Base-by-base conservation (phyloP, 2,797 vertebrate genomes). In the Echeneis naucrates region DNA sequence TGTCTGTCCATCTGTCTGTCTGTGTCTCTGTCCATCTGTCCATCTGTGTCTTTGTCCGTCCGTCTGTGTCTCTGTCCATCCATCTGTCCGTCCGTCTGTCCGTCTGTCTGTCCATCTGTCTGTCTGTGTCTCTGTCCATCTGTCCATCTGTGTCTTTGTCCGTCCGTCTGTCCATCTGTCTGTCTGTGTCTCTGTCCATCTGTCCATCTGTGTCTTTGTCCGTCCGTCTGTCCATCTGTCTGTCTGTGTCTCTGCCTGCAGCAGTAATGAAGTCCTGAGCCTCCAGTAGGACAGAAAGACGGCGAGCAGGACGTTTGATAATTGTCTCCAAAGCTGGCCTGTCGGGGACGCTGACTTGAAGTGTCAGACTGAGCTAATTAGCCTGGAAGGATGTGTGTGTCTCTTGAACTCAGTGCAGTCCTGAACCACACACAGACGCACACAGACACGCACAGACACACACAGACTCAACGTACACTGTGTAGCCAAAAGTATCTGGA, bases 231-330 rank as follows among this genome's bases (percentile, higher is more conserved):
- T 2, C 54, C 51, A 38, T 3, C 52, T 1, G 44, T 26, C 38
- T 19, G 47, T 37, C 59, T 21, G 14, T 24, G 40, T 66, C 35
- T 11, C 1, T 30, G 68, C 37, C 75, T 75, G 42, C 8, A 8
- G 64, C 68, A 47, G 71, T 75, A 77, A 79, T 78, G 82, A 84
- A 84, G 83, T 86, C 78, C 72, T 66, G 72, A 82, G 68, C 60
- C 75, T 79, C 72, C 87, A 82, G 85, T 82, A 85, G 79, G 83
- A 64, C 77, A 68, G 80, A 82, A 78, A 78, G 80, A 86, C 67
- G 64, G 73, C 0, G 63, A 72, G 69, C 52, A 75, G 74, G 81
- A 82, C 53, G 56, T 80, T 86, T 81, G 78, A 83, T 87, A 79
- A 79, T 78, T 69, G 74, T 77, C 70, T 68, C 70, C 65, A 80